A percentile compares a stretch with the other conserved stretches of the same genome.
phyloP scores from a whole-genome alignment of 2,888 invertebrate genomes.

The Volucella inflata region DNA sequence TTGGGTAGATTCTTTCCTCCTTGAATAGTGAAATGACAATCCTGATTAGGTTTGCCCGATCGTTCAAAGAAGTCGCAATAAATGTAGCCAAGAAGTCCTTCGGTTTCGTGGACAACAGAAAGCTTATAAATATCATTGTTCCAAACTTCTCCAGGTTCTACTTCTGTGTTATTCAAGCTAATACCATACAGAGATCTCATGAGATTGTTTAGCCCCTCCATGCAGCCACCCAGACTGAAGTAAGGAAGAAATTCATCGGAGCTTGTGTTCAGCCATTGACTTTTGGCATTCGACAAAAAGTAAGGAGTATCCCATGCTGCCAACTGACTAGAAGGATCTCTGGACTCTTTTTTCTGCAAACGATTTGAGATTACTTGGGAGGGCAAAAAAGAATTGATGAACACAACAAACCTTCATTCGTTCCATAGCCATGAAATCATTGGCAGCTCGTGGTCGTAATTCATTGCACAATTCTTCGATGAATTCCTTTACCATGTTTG shows the following conservation, averaged over 20 bases:
- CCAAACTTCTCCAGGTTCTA: constrained; percentile 94
- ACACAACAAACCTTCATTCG: constrained; percentile 86
- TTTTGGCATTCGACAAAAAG: constrained; percentile 90
- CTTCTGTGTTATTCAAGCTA: constrained; percentile 88
- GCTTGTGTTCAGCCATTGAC: constrained; percentile 88
- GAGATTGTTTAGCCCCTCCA: constrained; percentile 98
- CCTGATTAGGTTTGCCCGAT: constrained; percentile 96
- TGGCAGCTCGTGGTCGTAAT: constrained; percentile 87
- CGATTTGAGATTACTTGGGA: constrained; percentile 7
- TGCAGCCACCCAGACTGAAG: constrained; percentile 96
- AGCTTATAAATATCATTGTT: constrained; percentile 94
- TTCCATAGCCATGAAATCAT: constrained; percentile 91
- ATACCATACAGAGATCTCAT: constrained; percentile 93
- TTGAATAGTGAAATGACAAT: constrained; percentile 99
- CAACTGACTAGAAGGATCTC: constrained; percentile 80
- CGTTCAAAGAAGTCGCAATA: constrained; percentile 99
- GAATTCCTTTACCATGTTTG: constrained; percentile 91
- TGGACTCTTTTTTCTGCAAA: constrained; percentile 78
- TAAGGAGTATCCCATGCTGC: constrained; percentile 95
- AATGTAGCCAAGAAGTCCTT: constrained; percentile 94
- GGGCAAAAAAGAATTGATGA: not conserved
- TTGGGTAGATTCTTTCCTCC: constrained; percentile 93
- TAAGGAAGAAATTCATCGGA: constrained; percentile 91
- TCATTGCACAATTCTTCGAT: constrained; percentile 90
- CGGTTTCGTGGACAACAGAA: constrained; percentile 92